Conservation (phyloP, 2,113 vertebrate species). For the Himantopus leucocephalus region DNA sequence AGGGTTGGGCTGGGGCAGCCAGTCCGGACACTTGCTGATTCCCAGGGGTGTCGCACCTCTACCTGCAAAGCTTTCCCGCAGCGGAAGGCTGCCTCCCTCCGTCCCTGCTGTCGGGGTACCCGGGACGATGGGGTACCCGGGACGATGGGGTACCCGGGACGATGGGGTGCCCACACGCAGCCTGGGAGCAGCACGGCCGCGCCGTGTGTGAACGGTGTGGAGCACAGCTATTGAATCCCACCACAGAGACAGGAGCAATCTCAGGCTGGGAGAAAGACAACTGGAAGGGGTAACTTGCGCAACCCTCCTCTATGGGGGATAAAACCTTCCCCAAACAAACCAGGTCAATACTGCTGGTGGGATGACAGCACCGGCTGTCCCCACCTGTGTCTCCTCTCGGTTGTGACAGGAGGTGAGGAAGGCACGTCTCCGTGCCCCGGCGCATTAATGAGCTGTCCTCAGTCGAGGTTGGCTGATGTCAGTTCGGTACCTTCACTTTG, state of each 20-base stretch:
- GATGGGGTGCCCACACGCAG: fast-evolving
- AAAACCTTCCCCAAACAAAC: neutral
- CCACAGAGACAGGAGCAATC: neutral
- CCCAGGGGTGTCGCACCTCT: neutral
- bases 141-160: neutral
- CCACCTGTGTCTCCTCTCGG: neutral
- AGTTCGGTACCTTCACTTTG: conserved; percentile 70
- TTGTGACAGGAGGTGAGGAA: conserved; percentile 12
- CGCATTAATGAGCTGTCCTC: conserved; percentile 66
- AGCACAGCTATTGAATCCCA: fast-evolving
- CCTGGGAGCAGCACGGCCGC: neutral
- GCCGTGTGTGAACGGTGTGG: fast-evolving
- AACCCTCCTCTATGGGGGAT: fast-evolving
- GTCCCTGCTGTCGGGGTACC: fast-evolving
- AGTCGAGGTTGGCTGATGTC: conserved; percentile 74
- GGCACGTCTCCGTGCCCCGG: conserved; percentile 50
- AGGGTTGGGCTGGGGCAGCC: neutral
- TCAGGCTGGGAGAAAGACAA: neutral
- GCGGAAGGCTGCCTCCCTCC: neutral
- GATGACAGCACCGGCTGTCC: neutral
- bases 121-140: fast-evolving
- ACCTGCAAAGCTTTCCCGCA: neutral
- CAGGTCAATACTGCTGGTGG: neutral
- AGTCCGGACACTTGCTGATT: too few relatives aligned
- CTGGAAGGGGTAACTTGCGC: neutral